Percentiles rank a stretch among this genome's conserved stretches.
phyloP scores from a whole-genome alignment of 2,113 vertebrate species.

The Poicephalus gulielmi region DNA sequence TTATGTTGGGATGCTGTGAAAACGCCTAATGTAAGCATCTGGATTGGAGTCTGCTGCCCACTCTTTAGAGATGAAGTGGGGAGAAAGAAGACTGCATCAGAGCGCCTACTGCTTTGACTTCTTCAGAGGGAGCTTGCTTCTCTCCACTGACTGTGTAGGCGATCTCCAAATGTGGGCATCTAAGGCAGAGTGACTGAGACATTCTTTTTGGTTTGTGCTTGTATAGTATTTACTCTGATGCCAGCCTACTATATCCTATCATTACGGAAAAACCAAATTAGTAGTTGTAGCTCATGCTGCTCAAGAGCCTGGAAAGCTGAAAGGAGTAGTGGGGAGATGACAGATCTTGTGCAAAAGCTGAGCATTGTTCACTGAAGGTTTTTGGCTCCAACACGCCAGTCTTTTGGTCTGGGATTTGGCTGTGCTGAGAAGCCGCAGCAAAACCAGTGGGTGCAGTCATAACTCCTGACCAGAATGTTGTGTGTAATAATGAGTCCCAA shows the following conservation, averaged over 20 bases:
- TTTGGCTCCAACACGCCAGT: background rate
- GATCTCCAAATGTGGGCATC: background rate
- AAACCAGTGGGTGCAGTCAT: background rate
- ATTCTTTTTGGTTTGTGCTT: background rate
- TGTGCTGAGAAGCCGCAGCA: background rate
- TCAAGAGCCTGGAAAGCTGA: background rate
- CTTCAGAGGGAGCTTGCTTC: background rate
- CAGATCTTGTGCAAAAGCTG: background rate
- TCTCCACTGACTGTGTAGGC: background rate
- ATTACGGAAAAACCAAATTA: background rate
- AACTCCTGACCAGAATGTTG: background rate
- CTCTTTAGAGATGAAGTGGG: background rate
- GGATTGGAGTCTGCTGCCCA: background rate
- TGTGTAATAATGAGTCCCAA: background rate
- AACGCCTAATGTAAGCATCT: background rate
- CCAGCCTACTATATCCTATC: background rate
- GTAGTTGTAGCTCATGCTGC: background rate
- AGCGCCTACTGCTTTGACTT: background rate
- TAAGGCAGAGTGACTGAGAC: background rate
- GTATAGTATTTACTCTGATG: background rate
- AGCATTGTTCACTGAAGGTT: background rate
- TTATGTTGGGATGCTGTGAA: background rate
- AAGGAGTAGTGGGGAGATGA: background rate
- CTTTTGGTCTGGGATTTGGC: background rate
- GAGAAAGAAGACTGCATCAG: background rate